Conservation (phyloP, 2,888 invertebrate genomes). For the Drosophila mayaguana region DNA sequence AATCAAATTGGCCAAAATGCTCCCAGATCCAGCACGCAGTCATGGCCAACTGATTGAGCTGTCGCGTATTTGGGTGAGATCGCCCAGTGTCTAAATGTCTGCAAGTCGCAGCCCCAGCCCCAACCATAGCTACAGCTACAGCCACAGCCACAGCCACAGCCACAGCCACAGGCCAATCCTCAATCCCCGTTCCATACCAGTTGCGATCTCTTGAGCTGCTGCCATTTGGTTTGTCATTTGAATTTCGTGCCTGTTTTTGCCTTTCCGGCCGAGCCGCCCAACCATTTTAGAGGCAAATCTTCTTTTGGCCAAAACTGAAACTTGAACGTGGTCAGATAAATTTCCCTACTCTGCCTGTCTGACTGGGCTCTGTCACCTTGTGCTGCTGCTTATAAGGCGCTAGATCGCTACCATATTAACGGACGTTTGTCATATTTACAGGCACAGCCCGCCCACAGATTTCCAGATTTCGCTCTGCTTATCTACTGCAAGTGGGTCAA, state of each 20-base stretch:
- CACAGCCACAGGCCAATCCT: slow-evolving; percentile 63
- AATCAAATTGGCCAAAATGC: slow-evolving; percentile 72
- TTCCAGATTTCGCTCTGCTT: slow-evolving; percentile 4
- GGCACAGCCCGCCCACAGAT: slow-evolving; percentile 47
- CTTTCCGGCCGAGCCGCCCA: slow-evolving; percentile 47
- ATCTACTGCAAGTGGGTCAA: slow-evolving; percentile 61
- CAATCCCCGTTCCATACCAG: slow-evolving; percentile 11
- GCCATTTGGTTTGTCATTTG: slow-evolving; percentile 65
- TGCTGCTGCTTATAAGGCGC: slow-evolving; percentile 54
- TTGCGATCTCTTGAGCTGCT: slow-evolving; percentile 24
- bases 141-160: slow-evolving; percentile 6
- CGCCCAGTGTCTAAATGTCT: slow-evolving; percentile 68
- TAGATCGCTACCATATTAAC: slow-evolving; percentile 52
- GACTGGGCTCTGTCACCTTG: slow-evolving; percentile 32
- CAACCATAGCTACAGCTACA: neutral
- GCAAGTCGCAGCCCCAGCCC: slow-evolving; percentile 19
- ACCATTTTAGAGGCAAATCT: slow-evolving; percentile 45
- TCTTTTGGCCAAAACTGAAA: slow-evolving; percentile 35
- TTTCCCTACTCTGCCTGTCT: slow-evolving; percentile 48
- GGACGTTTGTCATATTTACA: slow-evolving; percentile 58
- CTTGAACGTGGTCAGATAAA: slow-evolving; percentile 37
- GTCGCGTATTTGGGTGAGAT: slow-evolving; percentile 78
- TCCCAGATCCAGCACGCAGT: slow-evolving; percentile 63
- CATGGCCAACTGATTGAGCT: slow-evolving; percentile 80
- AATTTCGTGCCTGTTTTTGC: slow-evolving; percentile 58